Conservation (phyloP, 1,140 invertebrate genomes). For the Hylyphantes graminicola region DNA sequence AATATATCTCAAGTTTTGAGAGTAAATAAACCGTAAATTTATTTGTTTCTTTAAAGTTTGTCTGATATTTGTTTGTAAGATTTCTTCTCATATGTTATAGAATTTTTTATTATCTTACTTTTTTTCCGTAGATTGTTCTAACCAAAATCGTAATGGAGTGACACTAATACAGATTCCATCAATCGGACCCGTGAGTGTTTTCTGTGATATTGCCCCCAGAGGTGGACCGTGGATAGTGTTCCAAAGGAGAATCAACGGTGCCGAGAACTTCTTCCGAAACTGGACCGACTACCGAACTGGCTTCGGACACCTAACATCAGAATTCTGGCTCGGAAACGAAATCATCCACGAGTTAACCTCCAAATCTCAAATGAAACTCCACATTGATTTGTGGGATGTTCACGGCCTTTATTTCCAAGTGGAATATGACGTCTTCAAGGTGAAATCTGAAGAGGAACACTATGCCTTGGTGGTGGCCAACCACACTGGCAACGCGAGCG, state of each 20-base stretch:
- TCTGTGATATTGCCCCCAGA: conserved; percentile 75
- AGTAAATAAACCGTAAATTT: too few relatives aligned
- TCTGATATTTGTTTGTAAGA: too few relatives aligned
- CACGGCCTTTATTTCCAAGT: conserved; percentile 70
- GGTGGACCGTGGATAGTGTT: conserved; percentile 82
- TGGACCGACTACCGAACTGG: conserved; percentile 71
- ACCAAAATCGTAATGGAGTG: conserved; percentile 68
- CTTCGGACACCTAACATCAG: conserved; percentile 68
- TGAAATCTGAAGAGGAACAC: conserved; percentile 75
- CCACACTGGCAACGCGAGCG: conserved; percentile 75
- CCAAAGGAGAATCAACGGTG: conserved; percentile 82
- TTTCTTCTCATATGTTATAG: too few relatives aligned
- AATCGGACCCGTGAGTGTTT: conserved; percentile 76
- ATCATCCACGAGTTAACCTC: conserved; percentile 68
- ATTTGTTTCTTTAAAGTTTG: too few relatives aligned
- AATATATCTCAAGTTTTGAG: too few relatives aligned
- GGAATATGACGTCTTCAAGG: conserved; percentile 75
- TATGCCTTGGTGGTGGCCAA: conserved; percentile 75
- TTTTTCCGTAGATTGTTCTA: conserved; percentile 38
- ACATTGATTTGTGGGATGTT: conserved; percentile 76
- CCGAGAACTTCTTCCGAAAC: conserved; percentile 68
- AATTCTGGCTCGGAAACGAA: conserved; percentile 71
- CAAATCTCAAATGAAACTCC: conserved; percentile 70
- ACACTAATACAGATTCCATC: conserved; percentile 79
- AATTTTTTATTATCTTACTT: background rate